Evolutionary conservation across 2,888 invertebrate species (phyloP).

Genomic region (Mactromeris polynyma): DNA sequence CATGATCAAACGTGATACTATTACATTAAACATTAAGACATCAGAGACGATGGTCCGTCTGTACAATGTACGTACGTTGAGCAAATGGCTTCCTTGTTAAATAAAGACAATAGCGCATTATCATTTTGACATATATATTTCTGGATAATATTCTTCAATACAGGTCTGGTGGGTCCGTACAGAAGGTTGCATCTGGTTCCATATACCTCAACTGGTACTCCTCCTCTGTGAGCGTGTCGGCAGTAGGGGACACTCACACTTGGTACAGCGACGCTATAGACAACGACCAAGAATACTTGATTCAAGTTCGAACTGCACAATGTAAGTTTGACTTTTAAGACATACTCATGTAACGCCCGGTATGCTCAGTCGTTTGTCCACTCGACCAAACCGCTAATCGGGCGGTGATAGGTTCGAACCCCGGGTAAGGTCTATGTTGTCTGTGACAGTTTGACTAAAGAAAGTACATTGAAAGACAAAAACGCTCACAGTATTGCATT

Average conservation of each 20-base stretch:
- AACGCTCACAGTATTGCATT: too few relatives aligned
- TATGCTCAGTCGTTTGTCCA: background rate
- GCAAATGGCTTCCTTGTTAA: too few relatives aligned
- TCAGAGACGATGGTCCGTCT: too few relatives aligned
- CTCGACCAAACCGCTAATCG: background rate
- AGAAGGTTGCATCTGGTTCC: background rate
- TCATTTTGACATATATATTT: too few relatives aligned
- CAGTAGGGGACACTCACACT: conserved; percentile 26
- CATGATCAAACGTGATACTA: too few relatives aligned
- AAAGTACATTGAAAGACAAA: too few relatives aligned
- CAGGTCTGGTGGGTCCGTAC: conserved; percentile 16
- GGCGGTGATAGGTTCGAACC: background rate
- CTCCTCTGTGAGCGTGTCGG: background rate
- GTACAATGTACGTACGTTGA: too few relatives aligned
- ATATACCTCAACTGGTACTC: conserved; percentile 20
- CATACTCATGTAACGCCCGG: background rate
- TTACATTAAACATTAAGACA: too few relatives aligned
- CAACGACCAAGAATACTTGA: conserved; percentile 22
- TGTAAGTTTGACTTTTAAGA: conserved; percentile 37
- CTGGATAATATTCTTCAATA: background rate
- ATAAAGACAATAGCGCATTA: too few relatives aligned
- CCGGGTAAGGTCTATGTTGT: background rate
- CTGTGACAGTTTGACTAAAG: too few relatives aligned
- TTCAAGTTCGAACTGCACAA: conserved; percentile 41
- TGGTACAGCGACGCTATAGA: conserved; percentile 46